Base-by-base conservation (phyloP, 2,113 vertebrate genomes). In the Onychostoma macrolepis region DNA sequence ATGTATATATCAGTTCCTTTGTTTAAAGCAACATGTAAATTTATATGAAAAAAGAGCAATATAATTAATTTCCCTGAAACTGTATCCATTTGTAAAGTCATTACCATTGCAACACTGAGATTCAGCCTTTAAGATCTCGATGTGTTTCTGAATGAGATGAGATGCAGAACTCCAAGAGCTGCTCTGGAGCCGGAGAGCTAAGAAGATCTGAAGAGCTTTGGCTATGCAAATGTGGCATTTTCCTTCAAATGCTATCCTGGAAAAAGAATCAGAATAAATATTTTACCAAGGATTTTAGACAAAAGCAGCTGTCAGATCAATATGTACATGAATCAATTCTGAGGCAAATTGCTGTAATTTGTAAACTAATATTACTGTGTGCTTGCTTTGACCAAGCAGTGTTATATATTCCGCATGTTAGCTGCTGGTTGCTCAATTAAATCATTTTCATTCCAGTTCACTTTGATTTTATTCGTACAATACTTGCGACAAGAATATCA, bases 181-280 rank as follows among this genome's bases (percentile, higher is more conserved):
- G 26, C 13, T 69, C 69, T 72, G 21, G 65, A 84, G 30, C 24
- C 30, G 7, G 21, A 74, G 30, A 58, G 48, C 69, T 74, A 26
- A 53, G 30, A 72, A 67, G 82, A 84, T 50, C 38, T 83, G 19
- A 50, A 83, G 81, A 50, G 81, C 63, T 71, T 50, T 83, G 61
- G 80, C 11, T 83, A 83, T 84, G 83, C 12, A 75, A 84, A 84
- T 84, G 69, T 84, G 83, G 69, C 83, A 75, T 84, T 84, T 84
- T 75, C 48, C 24, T 58, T 84, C 45, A 84, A 84, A 84, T 41
- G 33, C 67, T 26, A 58, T 74, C 48, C 69, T 75, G 48, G 43
- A 71, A 38, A 58, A 36, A 6, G n/a, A 69, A 84, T 74, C 48
- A 28, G 83, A 56, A 74, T 84, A 84, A 74, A 84, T 84, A 84